Evolutionary conservation across 2,797 vertebrate species (phyloP).

Genomic region (Carcharodon carcharias): DNA sequence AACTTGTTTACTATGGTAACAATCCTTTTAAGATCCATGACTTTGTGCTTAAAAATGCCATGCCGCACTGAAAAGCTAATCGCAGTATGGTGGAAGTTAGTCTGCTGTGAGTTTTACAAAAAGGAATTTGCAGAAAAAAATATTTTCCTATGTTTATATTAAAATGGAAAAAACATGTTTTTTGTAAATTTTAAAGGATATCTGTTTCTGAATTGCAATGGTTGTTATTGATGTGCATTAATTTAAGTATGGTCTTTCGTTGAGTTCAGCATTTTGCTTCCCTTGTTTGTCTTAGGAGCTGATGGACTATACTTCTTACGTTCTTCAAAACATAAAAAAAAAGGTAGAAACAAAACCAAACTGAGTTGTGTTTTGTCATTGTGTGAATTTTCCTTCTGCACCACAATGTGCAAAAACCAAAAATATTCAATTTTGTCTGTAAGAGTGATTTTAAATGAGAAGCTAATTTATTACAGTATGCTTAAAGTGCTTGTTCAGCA

Average conservation of each 20-base stretch:
- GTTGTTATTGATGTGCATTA: neutral
- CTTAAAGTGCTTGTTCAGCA: slow-evolving; percentile 24
- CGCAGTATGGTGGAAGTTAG: neutral
- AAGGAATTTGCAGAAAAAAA: neutral
- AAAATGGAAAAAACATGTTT: neutral
- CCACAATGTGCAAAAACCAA: slow-evolving; percentile 37
- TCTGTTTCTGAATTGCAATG: neutral
- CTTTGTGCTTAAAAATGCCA: neutral
- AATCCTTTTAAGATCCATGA: neutral
- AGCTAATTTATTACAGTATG: slow-evolving; percentile 2
- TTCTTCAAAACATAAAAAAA: slow-evolving; percentile 86
- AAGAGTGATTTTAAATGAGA: neutral
- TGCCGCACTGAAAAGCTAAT: neutral
- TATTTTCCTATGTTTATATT: neutral
- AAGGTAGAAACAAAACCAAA: slow-evolving; percentile 64
- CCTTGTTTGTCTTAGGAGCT: slow-evolving; percentile 63
- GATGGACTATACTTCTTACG: slow-evolving; percentile 85
- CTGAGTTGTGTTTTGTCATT: slow-evolving; percentile 38
- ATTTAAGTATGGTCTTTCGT: neutral
- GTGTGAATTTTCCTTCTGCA: slow-evolving; percentile 40
- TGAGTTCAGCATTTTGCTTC: slow-evolving; percentile 38
- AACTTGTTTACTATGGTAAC: neutral
- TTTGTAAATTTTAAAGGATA: neutral
- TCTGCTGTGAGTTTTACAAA: neutral
- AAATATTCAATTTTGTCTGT: slow-evolving; percentile 40